Base-by-base conservation (phyloP, 2,797 vertebrate genomes). In the Trachops cirrhosus region DNA sequence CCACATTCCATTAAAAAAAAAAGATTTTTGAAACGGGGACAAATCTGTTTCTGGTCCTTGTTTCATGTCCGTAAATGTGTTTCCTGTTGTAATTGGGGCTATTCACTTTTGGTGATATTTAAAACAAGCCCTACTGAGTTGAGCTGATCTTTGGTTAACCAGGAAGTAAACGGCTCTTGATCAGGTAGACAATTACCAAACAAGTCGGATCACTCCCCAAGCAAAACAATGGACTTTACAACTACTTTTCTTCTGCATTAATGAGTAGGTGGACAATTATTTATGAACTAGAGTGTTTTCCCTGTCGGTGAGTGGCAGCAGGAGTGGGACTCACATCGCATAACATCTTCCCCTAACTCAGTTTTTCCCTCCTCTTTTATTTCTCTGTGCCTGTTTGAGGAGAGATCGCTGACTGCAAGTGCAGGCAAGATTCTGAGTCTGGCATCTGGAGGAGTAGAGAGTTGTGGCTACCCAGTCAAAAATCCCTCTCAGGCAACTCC, bases 91-190 rank as follows among this genome's bases (percentile, higher is more conserved):
- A 98, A 97, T 93, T 97, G 92, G 93, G 88, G 82, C 84, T 96
- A 97, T 96, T 97, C 93, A 95, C 77, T 96, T 96, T 95, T 57
- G 88, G 96, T 97, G 87, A 96, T 94, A 97, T 95, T 98, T 98
- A 96, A 98, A 99, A 98, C 82, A 44, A 90, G 94, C 97, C 96
- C 95, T 97, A 98, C 97, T 98, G 98, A 98, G 98, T 98, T 96
- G 96, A 95, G 89, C 32, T 85, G 87, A 94, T 91, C 96, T 97
- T 97, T 99, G 83, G 97, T 98, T 99, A 98, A 98, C 98, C 97
- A 97, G 98, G 97, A 97, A 98, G 98, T 98, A 98, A 98, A 98
- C 98, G 96, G 86, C 97, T 96, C 84, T 98, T 98, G 97, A 98
- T 98, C 97, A 98, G 96, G 70, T 97, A 97, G 95, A 97, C 97